phyloP scores from a whole-genome alignment of 2,113 vertebrate genomes.

The Pyxicephalus adspersus region DNA sequence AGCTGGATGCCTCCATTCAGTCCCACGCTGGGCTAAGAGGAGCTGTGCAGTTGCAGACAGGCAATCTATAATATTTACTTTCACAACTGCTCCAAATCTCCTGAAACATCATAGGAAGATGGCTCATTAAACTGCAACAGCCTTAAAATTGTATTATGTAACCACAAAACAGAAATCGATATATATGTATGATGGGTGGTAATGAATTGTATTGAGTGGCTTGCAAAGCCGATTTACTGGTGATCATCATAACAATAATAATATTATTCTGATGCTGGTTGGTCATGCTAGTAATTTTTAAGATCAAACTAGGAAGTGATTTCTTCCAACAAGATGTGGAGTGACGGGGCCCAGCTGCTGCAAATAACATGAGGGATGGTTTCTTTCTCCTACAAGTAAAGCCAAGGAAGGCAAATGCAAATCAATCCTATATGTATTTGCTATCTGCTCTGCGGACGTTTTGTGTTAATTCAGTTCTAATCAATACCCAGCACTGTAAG shows the following conservation, averaged over 20 bases:
- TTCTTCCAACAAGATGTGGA: neutral
- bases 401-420: conserved; percentile 65
- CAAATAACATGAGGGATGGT: conserved; percentile 36
- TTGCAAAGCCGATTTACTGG: conserved; percentile 14
- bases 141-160: conserved; percentile 59
- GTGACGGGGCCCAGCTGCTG: conserved; percentile 3
- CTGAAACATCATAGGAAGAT: conserved; percentile 62
- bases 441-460: conserved; percentile 77
- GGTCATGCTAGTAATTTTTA: conserved; percentile 16
- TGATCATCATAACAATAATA: conserved; percentile 42
- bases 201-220: conserved; percentile 46
- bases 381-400: conserved; percentile 57
- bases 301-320: conserved; percentile 17
- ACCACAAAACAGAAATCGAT: conserved; percentile 64
- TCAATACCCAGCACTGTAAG: conserved; percentile 69
- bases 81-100: conserved; percentile 31
- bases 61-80: conserved; percentile 56
- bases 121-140: conserved; percentile 60
- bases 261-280: conserved; percentile 29
- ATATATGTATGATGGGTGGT: conserved; percentile 29
- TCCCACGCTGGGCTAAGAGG: conserved; percentile 24
- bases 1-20: conserved; percentile 70
- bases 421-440: conserved; percentile 79
- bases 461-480: conserved; percentile 77
- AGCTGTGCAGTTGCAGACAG: conserved; percentile 21